These are phyloP conservation scores for Eunapius fragilis DNA, from an alignment of 37 sponge, comb jelly and placozoan genomes.

Conservation along the genomic window DNA sequence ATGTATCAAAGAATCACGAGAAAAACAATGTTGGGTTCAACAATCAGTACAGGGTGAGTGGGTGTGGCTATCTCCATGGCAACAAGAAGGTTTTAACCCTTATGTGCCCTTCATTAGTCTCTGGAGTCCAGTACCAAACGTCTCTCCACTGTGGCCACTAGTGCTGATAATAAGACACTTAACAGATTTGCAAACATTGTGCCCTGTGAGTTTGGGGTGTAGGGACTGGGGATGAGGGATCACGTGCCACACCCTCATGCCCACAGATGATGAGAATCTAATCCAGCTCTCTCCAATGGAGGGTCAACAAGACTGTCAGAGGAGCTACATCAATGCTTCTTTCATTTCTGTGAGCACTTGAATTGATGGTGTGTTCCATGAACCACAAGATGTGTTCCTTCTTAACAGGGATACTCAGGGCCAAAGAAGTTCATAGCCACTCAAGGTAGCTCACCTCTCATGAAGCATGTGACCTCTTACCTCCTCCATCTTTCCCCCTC, in stretches of 20 bases:
- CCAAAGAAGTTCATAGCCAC: slow-evolving; percentile 72
- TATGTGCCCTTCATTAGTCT: not conserved
- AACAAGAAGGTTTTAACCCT: not conserved
- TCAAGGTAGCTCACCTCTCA: slow-evolving; percentile 60
- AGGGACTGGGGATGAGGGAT: not conserved
- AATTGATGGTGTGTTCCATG: not conserved
- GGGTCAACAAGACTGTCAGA: slow-evolving; percentile 26
- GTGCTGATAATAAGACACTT: slow-evolving; percentile 9
- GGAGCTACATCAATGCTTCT: slow-evolving; percentile 80
- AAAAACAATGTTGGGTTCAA: slow-evolving; percentile 39
- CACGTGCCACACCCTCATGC: not conserved
- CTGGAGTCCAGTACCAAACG: not conserved
- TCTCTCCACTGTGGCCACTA: slow-evolving; percentile 1
- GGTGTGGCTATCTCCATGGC: not conserved
- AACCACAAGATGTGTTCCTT: not conserved
- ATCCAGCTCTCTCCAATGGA: slow-evolving; percentile 38
- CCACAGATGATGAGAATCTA: slow-evolving; percentile 72
- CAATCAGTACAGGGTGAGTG: slow-evolving; percentile 21
- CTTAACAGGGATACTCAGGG: slow-evolving; percentile 55
- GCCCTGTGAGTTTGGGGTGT: slow-evolving; percentile 31
- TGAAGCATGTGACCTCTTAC: not conserved
- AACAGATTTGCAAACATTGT: slow-evolving; percentile 57
- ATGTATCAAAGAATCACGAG: slow-evolving; percentile 29
- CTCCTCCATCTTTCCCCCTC: not conserved
- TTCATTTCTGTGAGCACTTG: slow-evolving; percentile 68